Evolutionary conservation across 2,888 invertebrate species (phyloP).

Genomic region (Sussaba pulchella): DNA sequence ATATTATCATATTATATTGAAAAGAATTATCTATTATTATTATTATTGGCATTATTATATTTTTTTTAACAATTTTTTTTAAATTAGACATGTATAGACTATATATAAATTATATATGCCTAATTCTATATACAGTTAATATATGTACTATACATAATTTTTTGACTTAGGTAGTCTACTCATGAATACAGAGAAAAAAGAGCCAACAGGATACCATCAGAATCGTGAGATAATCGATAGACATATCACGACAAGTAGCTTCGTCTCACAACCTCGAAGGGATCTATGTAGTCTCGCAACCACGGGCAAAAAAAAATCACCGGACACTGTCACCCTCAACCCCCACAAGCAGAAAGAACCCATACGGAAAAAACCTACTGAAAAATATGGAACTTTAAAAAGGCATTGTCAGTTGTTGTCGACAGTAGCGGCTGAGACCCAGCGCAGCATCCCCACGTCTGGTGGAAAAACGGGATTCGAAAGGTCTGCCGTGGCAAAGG

Average conservation of each 20-base stretch:
- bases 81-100: too few relatives aligned
- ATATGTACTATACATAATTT: too few relatives aligned
- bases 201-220: background rate
- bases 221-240: background rate
- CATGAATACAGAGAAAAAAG: too few relatives aligned
- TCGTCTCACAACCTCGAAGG: background rate
- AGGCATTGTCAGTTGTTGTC: slow-evolving; percentile 65
- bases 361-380: slow-evolving; percentile 29
- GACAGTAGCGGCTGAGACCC: slow-evolving; percentile 7
- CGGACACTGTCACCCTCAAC: background rate
- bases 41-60: too few relatives aligned
- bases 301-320: background rate
- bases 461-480: slow-evolving; percentile 7
- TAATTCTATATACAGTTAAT: too few relatives aligned
- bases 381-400: slow-evolving; percentile 71
- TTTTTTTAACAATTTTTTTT: too few relatives aligned
- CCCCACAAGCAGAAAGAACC: slow-evolving; percentile 4
- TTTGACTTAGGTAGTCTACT: too few relatives aligned
- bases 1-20: too few relatives aligned
- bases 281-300: background rate
- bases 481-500: slow-evolving; percentile 9
- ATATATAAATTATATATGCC: too few relatives aligned
- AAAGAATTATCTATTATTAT: too few relatives aligned
- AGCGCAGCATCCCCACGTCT: background rate
- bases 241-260: background rate